Percentiles rank a stretch among this genome's conserved stretches.
These are phyloP conservation scores for Pyralis farinalis DNA, from an alignment of 2,888 invertebrate genomes.

Conservation along the genomic window DNA sequence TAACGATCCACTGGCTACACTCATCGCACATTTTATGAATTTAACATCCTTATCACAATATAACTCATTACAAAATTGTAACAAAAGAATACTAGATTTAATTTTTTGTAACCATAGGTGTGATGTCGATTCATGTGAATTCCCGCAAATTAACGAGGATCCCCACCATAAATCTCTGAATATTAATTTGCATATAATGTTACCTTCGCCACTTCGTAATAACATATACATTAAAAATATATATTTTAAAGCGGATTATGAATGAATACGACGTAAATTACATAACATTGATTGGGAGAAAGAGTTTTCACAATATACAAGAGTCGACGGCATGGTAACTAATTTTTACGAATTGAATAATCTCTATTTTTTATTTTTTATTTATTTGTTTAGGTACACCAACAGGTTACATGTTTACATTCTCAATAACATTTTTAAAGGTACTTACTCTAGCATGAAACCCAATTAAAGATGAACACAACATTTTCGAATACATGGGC, in stretches of 20 bases:
- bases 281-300: not conserved
- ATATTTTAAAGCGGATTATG: conserved; percentile 3
- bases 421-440: too few species aligned
- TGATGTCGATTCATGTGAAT: not conserved
- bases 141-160: conserved; percentile 5
- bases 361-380: too few species aligned
- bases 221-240: not conserved
- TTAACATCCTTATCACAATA: conserved; percentile 8
- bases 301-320: not conserved
- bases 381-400: too few species aligned
- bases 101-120: conserved; percentile 7
- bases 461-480: too few species aligned
- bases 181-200: not conserved
- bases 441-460: too few species aligned
- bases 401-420: too few species aligned
- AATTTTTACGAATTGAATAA: conserved; percentile 6
- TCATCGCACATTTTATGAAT: conserved; percentile 5
- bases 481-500: too few species aligned
- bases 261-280: not conserved
- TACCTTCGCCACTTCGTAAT: not conserved
- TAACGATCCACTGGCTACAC: not conserved
- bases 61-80: conserved; percentile 1
- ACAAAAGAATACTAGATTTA: conserved; percentile 9
- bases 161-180: conserved; percentile 4
- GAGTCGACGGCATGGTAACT: not conserved